Conservation (phyloP, 2,888 invertebrate species). For the Terebella lapidaria region DNA sequence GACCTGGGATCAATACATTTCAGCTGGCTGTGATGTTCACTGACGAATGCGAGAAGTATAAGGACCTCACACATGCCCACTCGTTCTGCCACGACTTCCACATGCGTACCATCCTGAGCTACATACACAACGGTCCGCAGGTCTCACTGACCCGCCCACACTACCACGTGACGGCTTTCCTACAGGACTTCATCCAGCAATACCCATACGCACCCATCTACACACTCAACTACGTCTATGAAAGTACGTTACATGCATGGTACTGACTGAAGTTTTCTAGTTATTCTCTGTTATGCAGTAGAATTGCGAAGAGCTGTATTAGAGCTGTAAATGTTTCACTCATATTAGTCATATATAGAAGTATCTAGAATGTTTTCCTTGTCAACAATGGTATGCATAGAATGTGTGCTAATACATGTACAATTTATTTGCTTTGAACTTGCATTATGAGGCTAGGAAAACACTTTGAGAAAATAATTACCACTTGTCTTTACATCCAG, state of each 20-base stretch:
- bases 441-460: too few species aligned
- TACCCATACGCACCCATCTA: conserved; percentile 73
- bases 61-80: conserved; percentile 69
- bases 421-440: too few species aligned
- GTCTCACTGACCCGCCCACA: conserved; percentile 50
- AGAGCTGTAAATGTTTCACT: too few species aligned
- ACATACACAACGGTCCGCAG: conserved; percentile 33
- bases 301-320: too few species aligned
- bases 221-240: conserved; percentile 67
- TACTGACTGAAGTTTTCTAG: not conserved
- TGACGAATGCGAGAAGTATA: conserved; percentile 62
- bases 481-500: too few species aligned
- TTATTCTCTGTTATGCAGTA: too few species aligned
- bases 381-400: too few species aligned
- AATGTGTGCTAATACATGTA: too few species aligned
- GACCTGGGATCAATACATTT: too few species aligned
- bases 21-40: conserved; percentile 36
- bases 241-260: conserved; percentile 58
- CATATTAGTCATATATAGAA: too few species aligned
- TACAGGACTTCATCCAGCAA: conserved; percentile 72
- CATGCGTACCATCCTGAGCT: conserved; percentile 64
- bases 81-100: conserved; percentile 76
- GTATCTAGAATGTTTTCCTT: too few species aligned
- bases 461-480: too few species aligned
- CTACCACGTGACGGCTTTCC: conserved; percentile 69